Evolutionary conservation across 2,797 vertebrate species (phyloP).

Genomic region (Coendou prehensilis): DNA sequence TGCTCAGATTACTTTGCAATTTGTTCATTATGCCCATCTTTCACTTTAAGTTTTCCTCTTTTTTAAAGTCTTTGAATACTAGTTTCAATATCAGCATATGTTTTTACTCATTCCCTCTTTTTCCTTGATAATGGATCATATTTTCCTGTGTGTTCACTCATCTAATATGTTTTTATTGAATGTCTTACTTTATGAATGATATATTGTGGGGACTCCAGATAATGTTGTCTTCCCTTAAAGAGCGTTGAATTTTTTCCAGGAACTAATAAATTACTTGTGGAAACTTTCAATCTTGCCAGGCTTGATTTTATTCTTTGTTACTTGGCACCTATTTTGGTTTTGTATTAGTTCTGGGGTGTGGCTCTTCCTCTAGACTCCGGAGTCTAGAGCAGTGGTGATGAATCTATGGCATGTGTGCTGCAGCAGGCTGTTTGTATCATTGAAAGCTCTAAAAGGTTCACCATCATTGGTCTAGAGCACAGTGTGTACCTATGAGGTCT

Average conservation of each 20-base stretch:
- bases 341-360: neutral
- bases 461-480: neutral
- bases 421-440: neutral
- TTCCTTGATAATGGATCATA: neutral
- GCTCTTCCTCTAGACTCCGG: neutral
- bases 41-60: neutral
- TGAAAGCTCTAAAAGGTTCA: neutral
- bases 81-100: neutral
- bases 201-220: neutral
- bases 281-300: neutral
- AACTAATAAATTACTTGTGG: neutral
- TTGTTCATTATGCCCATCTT: neutral
- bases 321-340: neutral
- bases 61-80: neutral
- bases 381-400: neutral
- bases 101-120: neutral
- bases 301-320: constrained; percentile 12
- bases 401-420: neutral
- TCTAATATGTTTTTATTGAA: neutral
- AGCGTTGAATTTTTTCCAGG: neutral
- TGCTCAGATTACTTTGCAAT: neutral
- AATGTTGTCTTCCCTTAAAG: constrained; percentile 28
- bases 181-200: neutral
- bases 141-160: neutral
- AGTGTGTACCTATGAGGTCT: neutral